Evolutionary conservation across 2,888 invertebrate species (phyloP).

Genomic region (Ectemnius cavifrons): DNA sequence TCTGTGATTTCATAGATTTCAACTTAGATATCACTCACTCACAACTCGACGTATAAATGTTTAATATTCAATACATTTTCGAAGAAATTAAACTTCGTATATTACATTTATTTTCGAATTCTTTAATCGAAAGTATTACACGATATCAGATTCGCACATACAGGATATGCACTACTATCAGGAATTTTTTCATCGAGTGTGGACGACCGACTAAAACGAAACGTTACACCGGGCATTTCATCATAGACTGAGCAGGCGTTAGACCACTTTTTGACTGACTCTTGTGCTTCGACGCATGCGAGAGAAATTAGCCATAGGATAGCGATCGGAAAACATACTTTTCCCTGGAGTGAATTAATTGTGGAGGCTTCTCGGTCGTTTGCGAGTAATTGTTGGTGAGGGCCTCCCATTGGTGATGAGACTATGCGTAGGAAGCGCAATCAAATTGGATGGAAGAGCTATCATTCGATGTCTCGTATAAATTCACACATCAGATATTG

Average conservation of each 20-base stretch:
- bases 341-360: constrained; percentile 28
- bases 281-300: constrained; percentile 29
- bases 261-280: constrained; percentile 18
- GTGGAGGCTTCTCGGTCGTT: neutral
- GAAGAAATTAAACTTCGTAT: too few relatives aligned
- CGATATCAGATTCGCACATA: too few relatives aligned
- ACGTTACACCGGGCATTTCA: constrained; percentile 30
- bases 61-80: too few relatives aligned
- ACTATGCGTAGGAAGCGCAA: neutral
- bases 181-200: too few relatives aligned
- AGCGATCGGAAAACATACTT: constrained; percentile 25
- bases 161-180: too few relatives aligned
- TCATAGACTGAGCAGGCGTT: constrained; percentile 40
- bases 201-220: constrained; percentile 3
- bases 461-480: too few relatives aligned
- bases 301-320: constrained; percentile 27
- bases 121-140: too few relatives aligned
- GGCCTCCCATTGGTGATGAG: constrained; percentile 6
- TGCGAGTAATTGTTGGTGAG: neutral
- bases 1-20: too few relatives aligned
- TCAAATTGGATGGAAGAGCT: neutral
- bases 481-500: neutral
- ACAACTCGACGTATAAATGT: too few relatives aligned
- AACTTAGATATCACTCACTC: too few relatives aligned
- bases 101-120: too few relatives aligned